phyloP scores from a whole-genome alignment of 35 echinoderm and acorn worm genomes.

The Amphiura filiformis region DNA sequence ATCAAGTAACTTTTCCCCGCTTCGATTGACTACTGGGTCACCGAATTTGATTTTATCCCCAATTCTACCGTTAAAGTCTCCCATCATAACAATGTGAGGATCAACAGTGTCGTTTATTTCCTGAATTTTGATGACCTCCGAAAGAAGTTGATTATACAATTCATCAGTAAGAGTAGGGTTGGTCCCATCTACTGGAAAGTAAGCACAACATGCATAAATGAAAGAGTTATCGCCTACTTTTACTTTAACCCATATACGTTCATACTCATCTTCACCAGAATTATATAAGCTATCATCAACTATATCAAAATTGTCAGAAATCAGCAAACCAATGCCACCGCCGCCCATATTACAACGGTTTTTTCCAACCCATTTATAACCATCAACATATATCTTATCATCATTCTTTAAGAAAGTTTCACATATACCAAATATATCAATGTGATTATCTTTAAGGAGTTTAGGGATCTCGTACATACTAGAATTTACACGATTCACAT shows the following conservation, averaged over 20 bases:
- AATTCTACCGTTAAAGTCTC: no score
- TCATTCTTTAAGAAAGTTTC: no score
- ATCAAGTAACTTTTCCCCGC: no score
- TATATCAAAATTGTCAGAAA: neutral
- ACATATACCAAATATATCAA: no score
- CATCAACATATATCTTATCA: no score
- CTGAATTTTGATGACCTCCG: neutral
- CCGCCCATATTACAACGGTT: neutral
- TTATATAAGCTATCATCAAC: neutral
- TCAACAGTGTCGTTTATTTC: neutral
- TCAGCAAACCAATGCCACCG: neutral
- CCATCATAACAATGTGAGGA: neutral
- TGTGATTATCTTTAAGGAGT: no score
- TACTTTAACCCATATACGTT: neutral
- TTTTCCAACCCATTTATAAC: neutral
- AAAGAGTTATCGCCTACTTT: neutral
- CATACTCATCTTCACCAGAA: neutral
- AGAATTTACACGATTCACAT: no score
- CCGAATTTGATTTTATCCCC: neutral
- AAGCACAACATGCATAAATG: neutral
- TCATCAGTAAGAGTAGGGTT: neutral
- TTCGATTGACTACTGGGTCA: no score
- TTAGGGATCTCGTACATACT: no score
- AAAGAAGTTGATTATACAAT: neutral
- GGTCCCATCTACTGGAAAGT: neutral